These are phyloP conservation scores for Gonocerus acuteangulatus DNA, from an alignment of 2,888 invertebrate species.

Conservation along the genomic window DNA sequence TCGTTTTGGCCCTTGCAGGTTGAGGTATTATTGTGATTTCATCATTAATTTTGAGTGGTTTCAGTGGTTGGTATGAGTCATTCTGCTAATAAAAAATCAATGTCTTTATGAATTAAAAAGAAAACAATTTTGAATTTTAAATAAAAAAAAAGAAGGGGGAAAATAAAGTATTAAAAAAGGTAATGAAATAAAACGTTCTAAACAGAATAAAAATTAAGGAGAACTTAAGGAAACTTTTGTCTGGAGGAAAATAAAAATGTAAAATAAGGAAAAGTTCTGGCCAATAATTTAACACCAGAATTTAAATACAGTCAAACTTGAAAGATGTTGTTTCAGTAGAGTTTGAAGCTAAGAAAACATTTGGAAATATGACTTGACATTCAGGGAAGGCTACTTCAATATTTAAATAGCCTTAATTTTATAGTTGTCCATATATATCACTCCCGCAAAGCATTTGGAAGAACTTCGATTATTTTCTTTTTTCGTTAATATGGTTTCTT, in stretches of 20 bases:
- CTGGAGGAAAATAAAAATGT: too few relatives aligned
- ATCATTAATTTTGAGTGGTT: conserved; percentile 79
- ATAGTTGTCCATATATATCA: too few relatives aligned
- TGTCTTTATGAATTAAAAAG: conserved; percentile 23
- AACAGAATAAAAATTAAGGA: background rate
- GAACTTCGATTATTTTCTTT: too few relatives aligned
- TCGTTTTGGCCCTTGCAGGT: conserved; percentile 49
- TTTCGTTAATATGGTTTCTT: too few relatives aligned
- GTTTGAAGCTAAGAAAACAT: background rate
- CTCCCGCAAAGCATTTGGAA: too few relatives aligned
- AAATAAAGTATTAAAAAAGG: background rate
- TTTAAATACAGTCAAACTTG: too few relatives aligned
- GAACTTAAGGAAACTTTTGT: too few relatives aligned
- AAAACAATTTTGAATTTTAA: conserved; percentile 15
- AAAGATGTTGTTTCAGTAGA: too few relatives aligned
- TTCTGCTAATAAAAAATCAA: conserved; percentile 39
- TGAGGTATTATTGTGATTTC: conserved; percentile 85
- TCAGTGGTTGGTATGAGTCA: conserved; percentile 55
- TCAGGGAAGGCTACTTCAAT: background rate
- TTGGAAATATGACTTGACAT: conserved; percentile 17
- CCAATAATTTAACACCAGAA: too few relatives aligned
- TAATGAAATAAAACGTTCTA: background rate
- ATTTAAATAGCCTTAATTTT: background rate
- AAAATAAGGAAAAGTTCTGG: too few relatives aligned
- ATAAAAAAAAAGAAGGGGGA: conserved; percentile 2